Percentiles rank a stretch among this genome's conserved stretches.
These are phyloP conservation scores for Sakesphorus luctuosus DNA, from an alignment of 2,113 vertebrate genomes.

Conservation along the genomic window DNA sequence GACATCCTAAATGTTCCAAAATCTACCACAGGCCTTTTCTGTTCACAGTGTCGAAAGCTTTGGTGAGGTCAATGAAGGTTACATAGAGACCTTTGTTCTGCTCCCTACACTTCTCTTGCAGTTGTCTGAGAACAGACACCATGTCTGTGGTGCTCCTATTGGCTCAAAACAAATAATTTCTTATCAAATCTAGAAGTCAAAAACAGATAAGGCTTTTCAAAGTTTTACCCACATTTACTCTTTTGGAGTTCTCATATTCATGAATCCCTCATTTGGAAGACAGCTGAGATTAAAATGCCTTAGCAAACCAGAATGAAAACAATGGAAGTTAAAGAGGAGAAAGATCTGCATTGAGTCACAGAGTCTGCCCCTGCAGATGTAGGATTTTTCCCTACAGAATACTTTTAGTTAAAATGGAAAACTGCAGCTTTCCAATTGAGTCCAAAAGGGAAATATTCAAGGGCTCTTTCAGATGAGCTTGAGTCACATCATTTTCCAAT, in stretches of 20 bases:
- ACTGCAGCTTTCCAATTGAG: neutral
- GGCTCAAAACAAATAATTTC: neutral
- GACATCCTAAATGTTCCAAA: no score
- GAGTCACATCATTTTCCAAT: neutral
- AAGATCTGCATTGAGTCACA: neutral
- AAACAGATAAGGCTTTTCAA: neutral
- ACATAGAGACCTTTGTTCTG: no score
- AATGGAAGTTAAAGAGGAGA: neutral
- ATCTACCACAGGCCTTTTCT: no score
- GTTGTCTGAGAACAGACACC: no score
- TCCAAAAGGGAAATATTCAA: conserved; percentile 14
- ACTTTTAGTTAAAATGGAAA: conserved; percentile 13
- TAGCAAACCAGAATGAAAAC: neutral
- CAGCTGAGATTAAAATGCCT: neutral
- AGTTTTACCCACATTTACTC: neutral
- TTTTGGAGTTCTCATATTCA: neutral
- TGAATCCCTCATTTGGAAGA: neutral
- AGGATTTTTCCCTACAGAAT: neutral
- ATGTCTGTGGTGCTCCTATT: no score
- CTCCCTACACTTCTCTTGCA: no score
- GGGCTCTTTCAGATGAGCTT: neutral
- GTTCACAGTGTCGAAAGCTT: no score
- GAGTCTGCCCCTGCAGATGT: neutral
- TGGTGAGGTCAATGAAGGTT: no score
- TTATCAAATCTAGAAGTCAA: neutral